Conservation (phyloP, 2,797 vertebrate genomes). For the Protosalanx chinensis region DNA sequence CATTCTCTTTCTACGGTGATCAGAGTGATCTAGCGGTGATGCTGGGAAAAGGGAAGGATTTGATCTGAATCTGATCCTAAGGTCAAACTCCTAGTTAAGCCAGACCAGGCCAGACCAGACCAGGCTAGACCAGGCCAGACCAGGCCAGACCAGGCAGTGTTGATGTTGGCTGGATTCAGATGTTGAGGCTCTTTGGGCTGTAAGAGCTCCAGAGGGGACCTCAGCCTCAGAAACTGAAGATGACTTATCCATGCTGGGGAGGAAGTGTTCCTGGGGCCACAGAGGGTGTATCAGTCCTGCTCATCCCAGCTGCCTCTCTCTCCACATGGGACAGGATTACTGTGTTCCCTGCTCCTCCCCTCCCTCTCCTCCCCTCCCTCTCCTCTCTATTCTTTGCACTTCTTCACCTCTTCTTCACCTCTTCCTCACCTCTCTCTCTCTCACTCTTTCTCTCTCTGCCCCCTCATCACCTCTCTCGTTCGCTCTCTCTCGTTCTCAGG, state of each 20-base stretch:
- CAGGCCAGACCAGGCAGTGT: too few species aligned
- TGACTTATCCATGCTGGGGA: slow-evolving; percentile 70
- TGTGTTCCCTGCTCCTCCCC: slow-evolving; percentile 24
- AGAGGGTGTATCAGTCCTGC: slow-evolving; percentile 13
- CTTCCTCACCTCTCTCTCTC: slow-evolving; percentile 22
- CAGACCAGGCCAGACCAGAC: not conserved
- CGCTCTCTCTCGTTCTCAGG: slow-evolving; percentile 14
- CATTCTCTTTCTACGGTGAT: slow-evolving; percentile 74
- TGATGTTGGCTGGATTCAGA: slow-evolving; percentile 30
- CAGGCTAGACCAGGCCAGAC: too few species aligned
- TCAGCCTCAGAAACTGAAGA: slow-evolving; percentile 77
- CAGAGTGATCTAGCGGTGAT: slow-evolving; percentile 33
- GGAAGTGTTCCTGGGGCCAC: slow-evolving; percentile 50
- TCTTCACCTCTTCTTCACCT: not conserved
- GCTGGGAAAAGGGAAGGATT: too few species aligned
- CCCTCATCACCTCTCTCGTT: slow-evolving; percentile 4
- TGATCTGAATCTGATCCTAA: too few species aligned
- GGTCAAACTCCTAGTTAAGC: not conserved
- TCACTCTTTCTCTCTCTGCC: not conserved
- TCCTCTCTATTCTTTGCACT: too few species aligned
- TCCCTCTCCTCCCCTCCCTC: slow-evolving; percentile 1
- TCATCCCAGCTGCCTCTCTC: too few species aligned
- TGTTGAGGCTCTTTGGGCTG: slow-evolving; percentile 27
- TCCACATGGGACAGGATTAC: slow-evolving; percentile 35
- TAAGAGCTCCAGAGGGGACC: slow-evolving; percentile 41